Evolutionary conservation across 2,113 vertebrate species (phyloP).

Genomic region (Camelus bactrianus): DNA sequence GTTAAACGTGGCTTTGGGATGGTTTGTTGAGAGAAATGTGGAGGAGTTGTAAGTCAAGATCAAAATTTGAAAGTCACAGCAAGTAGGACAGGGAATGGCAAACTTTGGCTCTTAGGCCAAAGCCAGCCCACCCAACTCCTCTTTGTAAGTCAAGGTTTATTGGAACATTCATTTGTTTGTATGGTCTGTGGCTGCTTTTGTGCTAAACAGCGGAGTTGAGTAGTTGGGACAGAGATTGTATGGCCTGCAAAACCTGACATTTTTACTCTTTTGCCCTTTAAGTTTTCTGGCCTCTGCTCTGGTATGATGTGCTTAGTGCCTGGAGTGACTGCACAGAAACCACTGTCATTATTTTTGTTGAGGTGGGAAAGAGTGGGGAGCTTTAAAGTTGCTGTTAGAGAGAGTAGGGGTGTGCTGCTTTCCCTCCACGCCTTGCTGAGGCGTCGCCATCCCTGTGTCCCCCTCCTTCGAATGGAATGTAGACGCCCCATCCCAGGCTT

Average conservation of each 20-base stretch:
- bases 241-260: background rate
- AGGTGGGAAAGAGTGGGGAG: background rate
- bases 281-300: background rate
- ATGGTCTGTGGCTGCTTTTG: background rate
- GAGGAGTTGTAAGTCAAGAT: background rate
- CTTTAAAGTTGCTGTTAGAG: background rate
- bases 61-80: background rate
- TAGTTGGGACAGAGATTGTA: background rate
- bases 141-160: background rate
- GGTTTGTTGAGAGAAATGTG: background rate
- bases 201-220: background rate
- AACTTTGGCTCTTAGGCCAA: background rate
- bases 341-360: background rate
- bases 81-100: background rate
- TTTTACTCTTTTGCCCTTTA: background rate
- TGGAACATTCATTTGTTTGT: background rate
- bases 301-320: background rate
- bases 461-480: background rate
- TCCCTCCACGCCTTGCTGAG: accelerated
- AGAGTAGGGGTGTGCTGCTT: background rate
- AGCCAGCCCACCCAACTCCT: background rate
- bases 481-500: background rate
- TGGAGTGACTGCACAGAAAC: background rate
- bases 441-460: background rate
- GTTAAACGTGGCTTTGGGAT: background rate